Percentiles rank a stretch among this genome's conserved stretches.
Conservation (phyloP, 2,797 vertebrate genomes). For the Poeciliopsis turneri region DNA sequence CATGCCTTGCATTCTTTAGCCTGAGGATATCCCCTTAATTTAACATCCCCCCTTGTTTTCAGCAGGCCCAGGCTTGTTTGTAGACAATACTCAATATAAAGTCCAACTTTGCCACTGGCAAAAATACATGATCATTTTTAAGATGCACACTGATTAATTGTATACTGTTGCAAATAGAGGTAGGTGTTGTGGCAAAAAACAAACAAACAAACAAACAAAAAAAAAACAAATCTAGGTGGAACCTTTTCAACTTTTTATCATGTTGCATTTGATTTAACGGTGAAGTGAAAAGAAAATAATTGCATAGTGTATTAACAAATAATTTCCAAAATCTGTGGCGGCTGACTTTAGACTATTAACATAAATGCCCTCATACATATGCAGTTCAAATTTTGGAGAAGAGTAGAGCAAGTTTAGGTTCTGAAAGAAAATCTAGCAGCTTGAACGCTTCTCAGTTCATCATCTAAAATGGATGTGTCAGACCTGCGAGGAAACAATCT, state of each 20-base stretch:
- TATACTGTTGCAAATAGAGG: neutral
- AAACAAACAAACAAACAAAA: neutral
- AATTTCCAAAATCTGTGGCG: neutral
- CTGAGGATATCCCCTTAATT: neutral
- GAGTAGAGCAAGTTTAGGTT: neutral
- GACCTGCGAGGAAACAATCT: neutral
- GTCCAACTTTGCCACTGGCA: neutral
- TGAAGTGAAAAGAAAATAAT: neutral
- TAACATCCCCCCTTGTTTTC: neutral
- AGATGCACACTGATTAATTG: neutral
- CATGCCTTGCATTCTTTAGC: conserved; percentile 57
- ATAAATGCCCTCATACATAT: neutral
- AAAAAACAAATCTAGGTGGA: neutral
- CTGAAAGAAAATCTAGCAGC: neutral
- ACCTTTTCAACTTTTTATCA: neutral
- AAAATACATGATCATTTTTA: neutral
- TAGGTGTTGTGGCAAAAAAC: neutral
- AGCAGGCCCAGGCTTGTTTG: conserved; percentile 39
- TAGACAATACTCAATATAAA: neutral
- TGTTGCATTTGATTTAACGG: neutral
- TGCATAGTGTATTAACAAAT: neutral
- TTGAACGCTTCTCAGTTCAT: neutral
- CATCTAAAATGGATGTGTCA: neutral
- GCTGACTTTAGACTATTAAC: neutral
- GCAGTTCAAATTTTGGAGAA: neutral